Percentiles rank a stretch among this genome's conserved stretches.
These are phyloP conservation scores for Euplexia lucipara DNA, from an alignment of 2,888 invertebrate genomes.

Conservation along the genomic window DNA sequence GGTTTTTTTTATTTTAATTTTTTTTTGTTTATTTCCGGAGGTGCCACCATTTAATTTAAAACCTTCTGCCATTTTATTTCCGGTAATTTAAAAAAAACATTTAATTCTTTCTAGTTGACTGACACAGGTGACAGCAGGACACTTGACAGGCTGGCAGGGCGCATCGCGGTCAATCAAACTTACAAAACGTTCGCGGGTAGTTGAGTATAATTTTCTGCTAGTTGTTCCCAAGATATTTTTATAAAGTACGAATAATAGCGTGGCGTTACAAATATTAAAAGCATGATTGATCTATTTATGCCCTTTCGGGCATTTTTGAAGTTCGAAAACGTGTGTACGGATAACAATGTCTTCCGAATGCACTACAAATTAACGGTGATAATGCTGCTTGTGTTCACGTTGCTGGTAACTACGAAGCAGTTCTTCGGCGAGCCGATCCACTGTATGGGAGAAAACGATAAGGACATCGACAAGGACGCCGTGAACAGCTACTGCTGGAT, in stretches of 20 bases:
- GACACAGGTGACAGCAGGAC: no score
- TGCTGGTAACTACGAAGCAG: slow-evolving; percentile 95
- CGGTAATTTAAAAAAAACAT: no score
- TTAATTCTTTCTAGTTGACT: no score
- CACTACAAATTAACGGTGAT: slow-evolving; percentile 94
- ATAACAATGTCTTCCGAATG: slow-evolving; percentile 94
- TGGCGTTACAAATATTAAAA: slow-evolving; percentile 16
- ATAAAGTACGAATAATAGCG: background rate
- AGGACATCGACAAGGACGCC: slow-evolving; percentile 89
- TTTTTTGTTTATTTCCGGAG: slow-evolving; percentile 4
- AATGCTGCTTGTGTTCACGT: slow-evolving; percentile 93
- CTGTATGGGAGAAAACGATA: slow-evolving; percentile 91
- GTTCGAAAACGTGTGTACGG: slow-evolving; percentile 93
- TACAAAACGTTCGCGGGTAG: slow-evolving; percentile 57
- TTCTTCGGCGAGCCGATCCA: slow-evolving; percentile 97
- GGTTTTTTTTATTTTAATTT: background rate
- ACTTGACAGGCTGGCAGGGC: slow-evolving; percentile 33
- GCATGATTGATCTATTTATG: slow-evolving; percentile 92
- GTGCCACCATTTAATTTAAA: background rate
- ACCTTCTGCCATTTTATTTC: slow-evolving; percentile 10
- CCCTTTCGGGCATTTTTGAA: slow-evolving; percentile 93
- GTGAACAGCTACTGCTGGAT: slow-evolving; percentile 96
- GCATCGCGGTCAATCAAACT: slow-evolving; percentile 14
- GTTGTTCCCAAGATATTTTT: background rate
- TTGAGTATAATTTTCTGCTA: slow-evolving; percentile 17